Conservation (phyloP, 2,888 invertebrate genomes). For the Merodon equestris region DNA sequence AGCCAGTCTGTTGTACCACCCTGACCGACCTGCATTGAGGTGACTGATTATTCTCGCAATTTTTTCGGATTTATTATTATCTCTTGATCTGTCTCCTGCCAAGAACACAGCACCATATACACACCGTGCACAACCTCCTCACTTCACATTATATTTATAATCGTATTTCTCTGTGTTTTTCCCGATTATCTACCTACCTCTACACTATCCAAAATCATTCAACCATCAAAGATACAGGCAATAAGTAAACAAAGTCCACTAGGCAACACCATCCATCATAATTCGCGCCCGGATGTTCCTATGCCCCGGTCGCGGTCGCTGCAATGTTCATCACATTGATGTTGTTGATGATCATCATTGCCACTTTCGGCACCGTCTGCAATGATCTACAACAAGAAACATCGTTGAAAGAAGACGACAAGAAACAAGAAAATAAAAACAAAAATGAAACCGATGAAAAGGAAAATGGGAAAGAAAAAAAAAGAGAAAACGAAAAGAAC, state of each 20-base stretch:
- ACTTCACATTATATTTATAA: slow-evolving; percentile 23
- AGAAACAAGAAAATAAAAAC: too few species aligned
- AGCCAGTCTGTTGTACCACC: too few species aligned
- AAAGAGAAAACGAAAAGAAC: slow-evolving; percentile 27
- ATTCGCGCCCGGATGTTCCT: slow-evolving; percentile 26
- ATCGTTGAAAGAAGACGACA: too few species aligned
- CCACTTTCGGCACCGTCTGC: background rate
- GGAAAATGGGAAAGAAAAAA: slow-evolving; percentile 12
- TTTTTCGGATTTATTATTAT: background rate
- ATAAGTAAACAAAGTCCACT: slow-evolving; percentile 13
- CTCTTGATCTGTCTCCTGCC: slow-evolving; percentile 33
- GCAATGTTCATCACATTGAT: too few species aligned
- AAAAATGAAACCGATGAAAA: background rate
- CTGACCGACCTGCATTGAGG: too few species aligned
- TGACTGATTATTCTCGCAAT: background rate
- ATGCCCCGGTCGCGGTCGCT: background rate
- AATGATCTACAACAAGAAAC: slow-evolving; percentile 8
- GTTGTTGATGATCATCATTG: slow-evolving; percentile 5
- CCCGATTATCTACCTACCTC: slow-evolving; percentile 9
- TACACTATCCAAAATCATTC: background rate
- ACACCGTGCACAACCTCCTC: too few species aligned
- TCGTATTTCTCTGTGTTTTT: slow-evolving; percentile 24
- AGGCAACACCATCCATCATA: slow-evolving; percentile 27
- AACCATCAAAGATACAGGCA: background rate
- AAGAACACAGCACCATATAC: slow-evolving; percentile 19